These are phyloP conservation scores for Philaethria dido DNA, from an alignment of 2,888 invertebrate species.

Conservation along the genomic window DNA sequence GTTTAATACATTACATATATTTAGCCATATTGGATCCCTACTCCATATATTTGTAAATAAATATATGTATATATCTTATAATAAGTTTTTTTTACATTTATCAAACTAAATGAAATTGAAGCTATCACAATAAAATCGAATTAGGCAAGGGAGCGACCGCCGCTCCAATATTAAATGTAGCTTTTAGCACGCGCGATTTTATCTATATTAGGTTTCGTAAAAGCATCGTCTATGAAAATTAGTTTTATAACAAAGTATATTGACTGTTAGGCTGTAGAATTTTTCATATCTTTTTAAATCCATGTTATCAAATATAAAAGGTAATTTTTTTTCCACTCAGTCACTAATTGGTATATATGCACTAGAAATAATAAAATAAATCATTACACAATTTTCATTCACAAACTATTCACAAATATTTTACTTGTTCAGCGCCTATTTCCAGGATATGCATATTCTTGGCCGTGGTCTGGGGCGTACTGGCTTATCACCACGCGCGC, in stretches of 20 bases:
- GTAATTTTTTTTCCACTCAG: not conserved
- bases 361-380: not conserved
- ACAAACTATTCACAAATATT: constrained; percentile 39
- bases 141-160: constrained; percentile 16
- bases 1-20: too few species aligned
- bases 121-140: constrained; percentile 20
- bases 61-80: not conserved
- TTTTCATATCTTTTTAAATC: not conserved
- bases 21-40: not conserved
- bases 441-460: constrained; percentile 79
- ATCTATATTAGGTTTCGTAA: constrained; percentile 3
- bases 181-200: constrained; percentile 8
- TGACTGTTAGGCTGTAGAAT: not conserved
- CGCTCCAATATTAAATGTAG: constrained; percentile 8
- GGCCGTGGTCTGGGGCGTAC: constrained; percentile 53
- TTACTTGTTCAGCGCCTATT: constrained; percentile 81
- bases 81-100: not conserved
- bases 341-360: not conserved
- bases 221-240: not conserved
- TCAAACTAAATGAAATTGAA: not conserved
- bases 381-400: constrained; percentile 21
- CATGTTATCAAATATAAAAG: not conserved
- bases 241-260: not conserved
- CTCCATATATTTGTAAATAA: not conserved
- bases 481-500: constrained; percentile 59